Evolutionary conservation across 1,140 invertebrate species (phyloP), one percentile per base, ranked within the genome.

Genomic region (Zaprionus kolodkinae): DNA sequence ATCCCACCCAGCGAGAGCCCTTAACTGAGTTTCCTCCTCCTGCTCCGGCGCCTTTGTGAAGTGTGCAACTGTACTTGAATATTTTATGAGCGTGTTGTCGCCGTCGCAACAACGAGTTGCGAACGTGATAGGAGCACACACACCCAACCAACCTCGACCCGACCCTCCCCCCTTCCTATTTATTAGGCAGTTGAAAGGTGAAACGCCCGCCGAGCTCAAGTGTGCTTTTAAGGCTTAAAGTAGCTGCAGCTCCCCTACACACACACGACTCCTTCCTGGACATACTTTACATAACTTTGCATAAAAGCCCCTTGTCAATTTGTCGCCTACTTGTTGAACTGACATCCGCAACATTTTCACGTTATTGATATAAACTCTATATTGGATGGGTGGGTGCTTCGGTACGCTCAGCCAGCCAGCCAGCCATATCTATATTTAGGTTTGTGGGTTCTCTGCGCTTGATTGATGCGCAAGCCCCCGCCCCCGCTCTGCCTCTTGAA

Each of bases 61-160:
- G 81, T 86, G 82, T 86, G 81, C 71, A 85, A 78, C 85, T 81
- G 82, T 72, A 86, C 82, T 81, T 86, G 82, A 86, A 86, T 86
- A 86, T 86, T 86, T 87, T 75, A 86, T 86, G 79, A 86, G 78
- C 78, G 66, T 68, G 66, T 68, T 60, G 74, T 73, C 77, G 57
- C 61, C 43, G 63, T 15, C 56, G 81, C 76, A 83, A 64, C 66
- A 71, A 60, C 60, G 52, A 60, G 73, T 61, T 55, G 69, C 15
- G 50, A 67, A 72, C 73, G 68, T 76, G 61, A 54, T 72, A 57
- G 52, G n/a, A 63, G 38, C 50, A 71, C 52, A 54, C 35, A 52
- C 35, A 17, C 6, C 40, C 15, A 76, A 15, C 38, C 15, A 64
- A 43, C 0, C 21, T 43, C 38, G 36, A 5, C n/a, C 43, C 33